phyloP scores from a whole-genome alignment of 2,113 vertebrate species.

The Hymenochirus boettgeri region DNA sequence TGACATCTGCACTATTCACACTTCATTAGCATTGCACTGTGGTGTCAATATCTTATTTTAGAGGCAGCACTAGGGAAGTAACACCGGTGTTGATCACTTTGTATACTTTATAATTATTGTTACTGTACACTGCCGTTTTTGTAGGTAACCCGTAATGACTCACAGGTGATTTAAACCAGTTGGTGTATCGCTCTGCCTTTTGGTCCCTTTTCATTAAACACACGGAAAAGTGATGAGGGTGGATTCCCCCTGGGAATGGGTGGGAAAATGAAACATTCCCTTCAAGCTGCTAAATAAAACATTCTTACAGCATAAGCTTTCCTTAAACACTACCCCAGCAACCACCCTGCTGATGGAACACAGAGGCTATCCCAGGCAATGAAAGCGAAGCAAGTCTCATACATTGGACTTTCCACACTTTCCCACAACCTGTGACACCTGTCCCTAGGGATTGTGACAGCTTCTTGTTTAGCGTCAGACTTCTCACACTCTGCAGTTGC shows the following conservation, averaged over 20 bases:
- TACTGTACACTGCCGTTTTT: too few relatives aligned
- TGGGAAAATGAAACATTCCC: constrained; percentile 34
- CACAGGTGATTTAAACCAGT: neutral
- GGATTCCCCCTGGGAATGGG: constrained; percentile 38
- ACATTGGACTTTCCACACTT: neutral
- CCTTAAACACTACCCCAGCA: neutral
- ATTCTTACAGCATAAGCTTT: constrained; percentile 21
- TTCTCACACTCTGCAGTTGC: neutral
- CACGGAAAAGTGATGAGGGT: constrained; percentile 28
- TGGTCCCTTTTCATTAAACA: neutral
- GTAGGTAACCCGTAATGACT: neutral
- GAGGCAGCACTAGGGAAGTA: too few relatives aligned
- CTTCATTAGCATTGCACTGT: too few relatives aligned
- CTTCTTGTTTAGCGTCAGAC: constrained; percentile 8
- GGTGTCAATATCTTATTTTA: too few relatives aligned
- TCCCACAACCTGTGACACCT: constrained; percentile 19
- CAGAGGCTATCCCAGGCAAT: neutral
- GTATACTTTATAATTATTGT: too few relatives aligned
- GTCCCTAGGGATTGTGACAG: constrained; percentile 10
- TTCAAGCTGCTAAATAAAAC: constrained; percentile 16
- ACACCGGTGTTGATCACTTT: too few relatives aligned
- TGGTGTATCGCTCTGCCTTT: constrained; percentile 19
- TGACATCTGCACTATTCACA: too few relatives aligned
- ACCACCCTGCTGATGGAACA: neutral
- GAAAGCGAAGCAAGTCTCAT: neutral